Conservation (phyloP, 2,888 invertebrate genomes). For the Drosophila neoperkinsi region DNA sequence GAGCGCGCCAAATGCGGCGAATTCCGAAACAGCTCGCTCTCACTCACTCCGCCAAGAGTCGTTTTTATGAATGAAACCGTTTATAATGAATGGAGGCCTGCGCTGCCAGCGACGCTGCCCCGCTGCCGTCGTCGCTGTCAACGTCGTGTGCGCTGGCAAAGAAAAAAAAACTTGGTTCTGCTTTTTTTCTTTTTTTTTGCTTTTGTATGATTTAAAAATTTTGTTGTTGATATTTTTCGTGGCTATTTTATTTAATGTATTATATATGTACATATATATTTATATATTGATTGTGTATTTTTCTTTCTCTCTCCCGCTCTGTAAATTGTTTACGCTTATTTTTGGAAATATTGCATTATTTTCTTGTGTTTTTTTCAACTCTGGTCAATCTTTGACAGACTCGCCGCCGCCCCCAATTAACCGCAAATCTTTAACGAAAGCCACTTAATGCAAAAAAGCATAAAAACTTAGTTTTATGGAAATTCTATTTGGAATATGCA, state of each 20-base stretch:
- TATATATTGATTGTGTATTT: slow-evolving; percentile 31
- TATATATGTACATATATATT: not conserved
- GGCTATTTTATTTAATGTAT: slow-evolving; percentile 50
- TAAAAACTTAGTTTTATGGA: slow-evolving; percentile 34
- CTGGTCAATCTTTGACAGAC: slow-evolving; percentile 50
- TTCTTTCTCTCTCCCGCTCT: slow-evolving; percentile 2
- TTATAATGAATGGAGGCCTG: slow-evolving; percentile 82
- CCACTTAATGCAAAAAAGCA: slow-evolving; percentile 18
- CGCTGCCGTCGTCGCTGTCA: slow-evolving; percentile 57
- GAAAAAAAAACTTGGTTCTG: slow-evolving; percentile 43
- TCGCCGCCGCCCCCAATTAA: slow-evolving; percentile 63
- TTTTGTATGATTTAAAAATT: slow-evolving; percentile 47
- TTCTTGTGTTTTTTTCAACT: slow-evolving; percentile 11
- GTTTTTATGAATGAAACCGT: slow-evolving; percentile 83
- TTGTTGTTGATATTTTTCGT: slow-evolving; percentile 38
- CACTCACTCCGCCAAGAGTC: slow-evolving; percentile 60
- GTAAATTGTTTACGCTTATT: slow-evolving; percentile 33
- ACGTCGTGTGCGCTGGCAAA: slow-evolving; percentile 46
- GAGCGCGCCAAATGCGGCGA: slow-evolving; percentile 46
- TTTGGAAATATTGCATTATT: slow-evolving; percentile 28
- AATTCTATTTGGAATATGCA: slow-evolving; percentile 32
- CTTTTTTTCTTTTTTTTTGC: slow-evolving; percentile 20
- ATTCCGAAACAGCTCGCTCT: slow-evolving; percentile 34
- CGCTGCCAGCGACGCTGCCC: slow-evolving; percentile 47
- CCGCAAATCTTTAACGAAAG: slow-evolving; percentile 35